Evolutionary conservation across 2,797 vertebrate species (phyloP).

Genomic region (Urocyon cinereoargenteus): DNA sequence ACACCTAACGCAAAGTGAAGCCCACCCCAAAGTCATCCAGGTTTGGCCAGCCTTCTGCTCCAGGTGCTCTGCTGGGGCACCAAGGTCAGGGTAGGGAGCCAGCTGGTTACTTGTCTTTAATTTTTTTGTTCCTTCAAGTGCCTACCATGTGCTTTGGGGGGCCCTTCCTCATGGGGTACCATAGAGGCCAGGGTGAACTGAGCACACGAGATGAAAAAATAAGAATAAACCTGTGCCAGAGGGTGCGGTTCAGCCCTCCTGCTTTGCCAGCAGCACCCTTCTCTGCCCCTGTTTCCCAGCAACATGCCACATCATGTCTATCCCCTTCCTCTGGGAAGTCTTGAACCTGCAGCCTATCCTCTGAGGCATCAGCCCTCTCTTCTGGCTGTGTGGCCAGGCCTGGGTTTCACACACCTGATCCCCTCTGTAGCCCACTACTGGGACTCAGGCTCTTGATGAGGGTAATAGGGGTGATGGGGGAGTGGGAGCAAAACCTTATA

Average conservation of each 20-base stretch:
- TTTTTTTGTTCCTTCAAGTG: not conserved
- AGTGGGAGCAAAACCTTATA: not conserved
- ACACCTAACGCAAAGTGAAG: not conserved
- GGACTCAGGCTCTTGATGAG: not conserved
- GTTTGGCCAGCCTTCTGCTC: not conserved
- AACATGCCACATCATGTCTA: not conserved
- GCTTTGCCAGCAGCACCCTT: not conserved
- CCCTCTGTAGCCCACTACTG: fast-evolving
- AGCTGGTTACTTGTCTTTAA: not conserved
- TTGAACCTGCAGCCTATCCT: not conserved
- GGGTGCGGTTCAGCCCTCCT: not conserved
- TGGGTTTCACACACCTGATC: not conserved
- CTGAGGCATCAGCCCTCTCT: not conserved
- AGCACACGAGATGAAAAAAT: too few species aligned
- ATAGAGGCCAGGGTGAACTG: fast-evolving
- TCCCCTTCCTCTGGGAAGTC: not conserved
- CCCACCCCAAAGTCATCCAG: not conserved
- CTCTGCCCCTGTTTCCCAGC: not conserved
- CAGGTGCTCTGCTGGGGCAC: not conserved
- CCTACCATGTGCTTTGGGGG: not conserved
- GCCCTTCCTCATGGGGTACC: too few species aligned
- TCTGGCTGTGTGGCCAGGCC: not conserved
- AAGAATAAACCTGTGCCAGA: not conserved
- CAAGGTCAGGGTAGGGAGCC: not conserved
- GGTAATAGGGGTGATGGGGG: not conserved